These are phyloP conservation scores for Notospermus geniculatus DNA, from an alignment of 1,140 invertebrate genomes.

Conservation along the genomic window DNA sequence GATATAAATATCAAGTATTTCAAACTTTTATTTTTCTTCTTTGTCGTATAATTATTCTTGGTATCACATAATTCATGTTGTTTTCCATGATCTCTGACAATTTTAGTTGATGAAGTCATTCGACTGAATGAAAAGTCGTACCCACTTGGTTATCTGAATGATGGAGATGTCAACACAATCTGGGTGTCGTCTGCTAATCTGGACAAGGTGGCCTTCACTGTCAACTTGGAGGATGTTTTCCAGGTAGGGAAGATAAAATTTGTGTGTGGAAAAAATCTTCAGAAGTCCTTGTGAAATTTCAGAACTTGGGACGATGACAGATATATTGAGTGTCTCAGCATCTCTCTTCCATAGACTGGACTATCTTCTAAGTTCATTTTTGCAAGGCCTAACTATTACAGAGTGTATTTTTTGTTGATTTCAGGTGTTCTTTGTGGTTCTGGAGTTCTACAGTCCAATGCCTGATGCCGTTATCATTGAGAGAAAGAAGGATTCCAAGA, in stretches of 20 bases:
- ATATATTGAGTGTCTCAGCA: too few relatives aligned
- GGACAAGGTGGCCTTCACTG: slow-evolving; percentile 34
- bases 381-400: too few relatives aligned
- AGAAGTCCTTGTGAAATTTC: too few relatives aligned
- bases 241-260: slow-evolving; percentile 44
- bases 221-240: slow-evolving; percentile 49
- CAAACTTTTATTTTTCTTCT: too few relatives aligned
- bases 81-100: too few relatives aligned
- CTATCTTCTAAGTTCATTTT: too few relatives aligned
- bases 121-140: slow-evolving; percentile 40
- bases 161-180: slow-evolving; percentile 45
- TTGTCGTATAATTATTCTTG: too few relatives aligned
- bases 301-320: too few relatives aligned
- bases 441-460: slow-evolving; percentile 50
- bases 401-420: slow-evolving; percentile 19
- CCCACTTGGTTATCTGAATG: slow-evolving; percentile 45
- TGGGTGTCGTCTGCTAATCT: slow-evolving; percentile 46
- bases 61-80: too few relatives aligned
- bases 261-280: too few relatives aligned
- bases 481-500: slow-evolving; percentile 21
- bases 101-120: slow-evolving; percentile 23
- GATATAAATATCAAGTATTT: too few relatives aligned
- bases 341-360: too few relatives aligned
- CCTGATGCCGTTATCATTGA: slow-evolving; percentile 42
- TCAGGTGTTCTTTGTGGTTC: slow-evolving; percentile 47